Evolutionary conservation across 2,888 invertebrate species (phyloP), one percentile per base, ranked within the genome.

Genomic region (Diplazon laetatorius): DNA sequence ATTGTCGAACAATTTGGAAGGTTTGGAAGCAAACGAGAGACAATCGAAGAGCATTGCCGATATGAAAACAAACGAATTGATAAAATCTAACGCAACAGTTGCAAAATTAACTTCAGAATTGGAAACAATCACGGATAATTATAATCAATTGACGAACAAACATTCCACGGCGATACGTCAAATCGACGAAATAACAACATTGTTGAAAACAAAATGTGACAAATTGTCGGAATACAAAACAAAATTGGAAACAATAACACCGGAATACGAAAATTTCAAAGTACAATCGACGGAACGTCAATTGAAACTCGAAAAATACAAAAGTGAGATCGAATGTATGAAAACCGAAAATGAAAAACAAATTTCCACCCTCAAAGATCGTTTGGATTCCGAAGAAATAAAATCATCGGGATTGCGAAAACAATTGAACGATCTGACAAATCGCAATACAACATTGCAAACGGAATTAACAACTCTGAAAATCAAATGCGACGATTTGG

Each of bases 401-500:
- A 91, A 90, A 73, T 91, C 83, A 63, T 77, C 81, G 1, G 84
- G 84, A 1, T 72, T 92, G 20, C 89, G 87, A 35, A 89, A 89
- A 10, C 91, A 92, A 72, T 63, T 92, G 0, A 85, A 85, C 2
- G 85, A 87, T 9, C 78, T 92, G 18, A 90, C 92, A 0, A 90
- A 92, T 0, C 92, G 92, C 82, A 92, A 92, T 83, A 84, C 87
- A 0, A 90, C 91, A 82, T 91, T 93, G 69, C 71, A 91, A 57
- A 90, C 89, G 44, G 89, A 93, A 2, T 86, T 89, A 78, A 92
- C 93, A 75, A 91, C 90, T 0, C 91, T 92, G 76, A 92, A 92
- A 1, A 92, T 92, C 39, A 92, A 92, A 78, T 92, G 91, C 84
- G 92, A 92, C 78, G 89, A 89, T 16, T 85, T 93, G 2, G 91